Evolutionary conservation across 1,140 invertebrate genomes (phyloP).

Genomic region (Amyelois transitella): DNA sequence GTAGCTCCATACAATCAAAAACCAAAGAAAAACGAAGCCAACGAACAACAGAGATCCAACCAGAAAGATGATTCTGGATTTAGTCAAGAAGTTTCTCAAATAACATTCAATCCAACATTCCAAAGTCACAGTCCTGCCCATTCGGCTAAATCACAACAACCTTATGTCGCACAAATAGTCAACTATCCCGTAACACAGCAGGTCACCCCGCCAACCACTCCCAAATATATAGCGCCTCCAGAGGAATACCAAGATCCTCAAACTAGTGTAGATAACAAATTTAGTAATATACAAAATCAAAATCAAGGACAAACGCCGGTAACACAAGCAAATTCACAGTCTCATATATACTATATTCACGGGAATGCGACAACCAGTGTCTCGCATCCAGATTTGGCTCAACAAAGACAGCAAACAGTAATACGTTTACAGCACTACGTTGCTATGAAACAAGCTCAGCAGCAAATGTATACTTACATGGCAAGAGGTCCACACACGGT

Average conservation of each 20-base stretch:
- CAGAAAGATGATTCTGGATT: constrained; percentile 51
- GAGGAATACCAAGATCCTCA: constrained; percentile 66
- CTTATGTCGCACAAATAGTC: constrained; percentile 70
- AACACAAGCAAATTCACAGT: constrained; percentile 47
- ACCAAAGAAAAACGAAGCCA: constrained; percentile 56
- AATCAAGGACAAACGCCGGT: constrained; percentile 15
- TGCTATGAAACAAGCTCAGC: constrained; percentile 73
- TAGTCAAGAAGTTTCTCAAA: constrained; percentile 61
- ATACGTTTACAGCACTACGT: constrained; percentile 71
- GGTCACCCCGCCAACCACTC: constrained; percentile 54
- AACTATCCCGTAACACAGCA: constrained; percentile 70
- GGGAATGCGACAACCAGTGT: constrained; percentile 37
- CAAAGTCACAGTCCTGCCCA: constrained; percentile 72
- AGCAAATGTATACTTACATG: constrained; percentile 65
- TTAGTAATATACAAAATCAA: constrained; percentile 34
- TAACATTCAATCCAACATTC: constrained; percentile 73
- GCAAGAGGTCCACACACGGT: constrained; percentile 61
- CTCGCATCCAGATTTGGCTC: constrained; percentile 41
- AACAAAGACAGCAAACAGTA: constrained; percentile 68
- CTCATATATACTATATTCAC: constrained; percentile 69
- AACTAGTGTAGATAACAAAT: constrained; percentile 54
- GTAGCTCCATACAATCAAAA: constrained; percentile 62
- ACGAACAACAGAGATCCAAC: constrained; percentile 52
- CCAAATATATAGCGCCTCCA: constrained; percentile 67
- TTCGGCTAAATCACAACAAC: constrained; percentile 54